Base-by-base conservation (phyloP, 2,113 vertebrate genomes). In the Callithrix jacchus region DNA sequence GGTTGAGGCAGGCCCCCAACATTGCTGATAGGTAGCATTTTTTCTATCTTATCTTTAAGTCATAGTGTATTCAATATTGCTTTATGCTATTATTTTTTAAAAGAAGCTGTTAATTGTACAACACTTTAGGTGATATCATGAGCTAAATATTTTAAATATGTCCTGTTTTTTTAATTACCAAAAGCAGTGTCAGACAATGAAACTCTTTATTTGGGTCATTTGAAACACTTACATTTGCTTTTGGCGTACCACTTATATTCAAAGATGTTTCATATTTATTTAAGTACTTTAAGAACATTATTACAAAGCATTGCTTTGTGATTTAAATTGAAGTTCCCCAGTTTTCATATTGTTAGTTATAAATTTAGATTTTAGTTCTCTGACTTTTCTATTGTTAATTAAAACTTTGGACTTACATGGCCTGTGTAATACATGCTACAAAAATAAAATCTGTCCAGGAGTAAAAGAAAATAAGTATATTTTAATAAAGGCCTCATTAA, bases 111-210 rank as follows among this genome's bases (percentile, higher is more conserved):
- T 96, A 95, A 88, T 80, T 90, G 0, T 92, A 83, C 56, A 84
- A 70, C 37, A 4, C 70, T 97, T 87, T n/a, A 96, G 71, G 30
- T 94, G 95, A 45, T 94, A 79, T 94, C 85, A 84, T 92, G 47
- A 68, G 25, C 47, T 89, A 93, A 96, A 93, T 87, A 93, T 89
- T 91, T 93, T 94, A 95, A 96, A 89, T 85, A 89, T 96, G 73
- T 96, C 81, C 8, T 77, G 49, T 82, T 85, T 95, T 95, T 89
- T 91, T 12, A 97, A 96, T 96, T 92, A 96, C n/a, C 49, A 40
- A 95, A 94, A 71, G 89, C 95, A 79, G 37, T 66, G 66, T 68
- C 30, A 91, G 42, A 74, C 90, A 80, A 90, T 52, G 27, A 87
- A 95, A 68, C 58, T 37, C 52, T 77, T 7, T 35, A 64, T 27